Evolutionary conservation across 92 coral and sea anemone species (phyloP).

Genomic region (Muricea muricata): DNA sequence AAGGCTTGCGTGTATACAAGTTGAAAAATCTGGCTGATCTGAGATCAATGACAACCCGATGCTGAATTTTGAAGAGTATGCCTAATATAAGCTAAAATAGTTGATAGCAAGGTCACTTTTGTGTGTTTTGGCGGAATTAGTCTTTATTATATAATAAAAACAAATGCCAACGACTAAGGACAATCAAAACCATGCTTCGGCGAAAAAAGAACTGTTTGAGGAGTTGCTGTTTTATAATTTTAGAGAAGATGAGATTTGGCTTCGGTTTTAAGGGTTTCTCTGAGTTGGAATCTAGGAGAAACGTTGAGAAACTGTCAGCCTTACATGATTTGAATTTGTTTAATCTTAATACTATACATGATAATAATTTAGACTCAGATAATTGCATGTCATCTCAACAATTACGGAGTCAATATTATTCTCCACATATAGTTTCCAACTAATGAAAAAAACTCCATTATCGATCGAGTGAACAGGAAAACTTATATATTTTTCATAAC

Average conservation of each 20-base stretch:
- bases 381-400: neutral
- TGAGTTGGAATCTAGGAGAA: constrained; percentile 34
- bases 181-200: too few relatives aligned
- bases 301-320: constrained; percentile 28
- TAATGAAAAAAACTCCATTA: neutral
- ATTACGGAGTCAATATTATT: constrained; percentile 14
- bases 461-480: neutral
- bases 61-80: constrained; percentile 14
- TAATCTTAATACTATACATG: constrained; percentile 8
- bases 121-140: too few relatives aligned
- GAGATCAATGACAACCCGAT: constrained; percentile 14
- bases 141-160: neutral
- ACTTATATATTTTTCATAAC: constrained; percentile 17
- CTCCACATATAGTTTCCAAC: constrained; percentile 3
- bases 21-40: constrained; percentile 52
- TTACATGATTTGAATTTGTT: constrained; percentile 32
- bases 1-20: constrained; percentile 38
- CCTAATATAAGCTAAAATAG: constrained; percentile 4
- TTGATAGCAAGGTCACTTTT: too few relatives aligned
- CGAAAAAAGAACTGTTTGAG: neutral
- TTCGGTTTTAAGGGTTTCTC: neutral
- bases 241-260: constrained; percentile 27
- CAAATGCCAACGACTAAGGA: too few relatives aligned
- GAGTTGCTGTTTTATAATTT: constrained; percentile 35
- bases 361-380: neutral